Percentiles rank a stretch among this genome's conserved stretches.
These are phyloP conservation scores for Tenthredo notha DNA, from an alignment of 2,888 invertebrate genomes.

Conservation along the genomic window DNA sequence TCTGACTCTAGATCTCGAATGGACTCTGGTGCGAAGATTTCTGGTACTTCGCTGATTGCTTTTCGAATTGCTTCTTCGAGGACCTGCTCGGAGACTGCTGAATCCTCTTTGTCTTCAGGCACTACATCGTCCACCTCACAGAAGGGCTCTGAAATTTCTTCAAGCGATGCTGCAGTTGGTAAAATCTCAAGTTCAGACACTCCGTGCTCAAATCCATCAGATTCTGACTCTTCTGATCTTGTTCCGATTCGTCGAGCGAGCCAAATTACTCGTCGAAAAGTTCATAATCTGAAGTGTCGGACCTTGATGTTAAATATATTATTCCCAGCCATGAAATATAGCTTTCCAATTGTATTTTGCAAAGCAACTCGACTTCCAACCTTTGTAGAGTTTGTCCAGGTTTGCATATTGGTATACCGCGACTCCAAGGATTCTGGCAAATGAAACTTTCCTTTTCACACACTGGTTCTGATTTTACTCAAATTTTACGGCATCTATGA, in stretches of 20 bases:
- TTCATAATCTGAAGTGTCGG: conserved; percentile 2
- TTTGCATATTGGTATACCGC: background rate
- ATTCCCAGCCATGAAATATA: background rate
- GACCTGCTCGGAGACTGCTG: conserved; percentile 54
- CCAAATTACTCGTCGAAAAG: background rate
- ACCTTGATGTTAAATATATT: background rate
- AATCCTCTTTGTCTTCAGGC: conserved; percentile 44
- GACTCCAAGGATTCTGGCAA: background rate
- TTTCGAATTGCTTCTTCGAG: conserved; percentile 54
- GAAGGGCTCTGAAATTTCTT: background rate
- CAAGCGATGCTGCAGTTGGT: background rate
- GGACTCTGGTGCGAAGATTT: conserved; percentile 13
- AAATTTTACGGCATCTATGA: background rate
- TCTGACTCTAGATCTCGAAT: conserved; percentile 2
- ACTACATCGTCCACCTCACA: conserved; percentile 2
- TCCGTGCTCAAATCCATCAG: background rate
- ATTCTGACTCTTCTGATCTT: background rate
- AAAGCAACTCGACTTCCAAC: background rate
- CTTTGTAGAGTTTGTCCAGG: background rate
- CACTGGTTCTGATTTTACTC: background rate
- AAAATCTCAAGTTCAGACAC: background rate
- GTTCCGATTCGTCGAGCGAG: background rate
- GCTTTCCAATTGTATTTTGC: background rate
- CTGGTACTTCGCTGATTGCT: conserved; percentile 52
- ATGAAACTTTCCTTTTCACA: background rate